Evolutionary conservation across 2,888 invertebrate species (phyloP), one percentile per base, ranked within the genome.

Genomic region (Chrysolina americana): DNA sequence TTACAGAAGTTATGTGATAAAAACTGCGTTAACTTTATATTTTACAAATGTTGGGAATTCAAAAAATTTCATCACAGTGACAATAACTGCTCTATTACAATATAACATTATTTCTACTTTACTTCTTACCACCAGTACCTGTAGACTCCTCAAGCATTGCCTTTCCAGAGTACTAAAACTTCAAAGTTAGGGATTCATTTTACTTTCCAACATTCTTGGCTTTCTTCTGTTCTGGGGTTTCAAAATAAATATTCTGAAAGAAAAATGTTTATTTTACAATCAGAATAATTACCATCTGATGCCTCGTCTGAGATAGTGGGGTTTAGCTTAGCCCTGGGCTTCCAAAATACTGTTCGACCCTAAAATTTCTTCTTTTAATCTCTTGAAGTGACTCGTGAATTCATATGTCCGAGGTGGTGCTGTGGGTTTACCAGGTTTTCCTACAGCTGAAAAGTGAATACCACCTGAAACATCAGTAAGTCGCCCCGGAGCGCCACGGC

Each of bases 131-230:
- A 59, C 23, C 59, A 36, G 59, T 36, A 59, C 36, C 19, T 28
- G 59, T 28, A 36, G 59, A n/a, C 59, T 59, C 59, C 36, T 59
- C 36, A 59, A 59, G 59, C 59, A 59, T 59, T 59, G 59, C 59
- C 59, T n/a, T 5, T 10, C 9, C 36, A 36, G 28, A 36, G 59
- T 59, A 15, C 36, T 59, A 9, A n/a, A 59, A 53, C 19, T 21
- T 53, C 11, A 53, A 53, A 53, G 19, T 53, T 21, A 19, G 11
- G 23, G 59, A 36, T 28, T 2, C 59, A 53, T 53, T 53, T 53
- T 21, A 19, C 17, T n/a, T 59, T 59, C n/a, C 23, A 59, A 21
- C 17, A 53, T 21, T 59, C 59, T n/a, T n/a, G 13, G 59, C 59
- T 59, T 15, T 59, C 28, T 28, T n/a, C 10, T 17, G n/a, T 59